A percentile compares a stretch with the other conserved stretches of the same genome.
Conservation (phyloP, 1,140 invertebrate species). For the Tribolium castaneum region DNA sequence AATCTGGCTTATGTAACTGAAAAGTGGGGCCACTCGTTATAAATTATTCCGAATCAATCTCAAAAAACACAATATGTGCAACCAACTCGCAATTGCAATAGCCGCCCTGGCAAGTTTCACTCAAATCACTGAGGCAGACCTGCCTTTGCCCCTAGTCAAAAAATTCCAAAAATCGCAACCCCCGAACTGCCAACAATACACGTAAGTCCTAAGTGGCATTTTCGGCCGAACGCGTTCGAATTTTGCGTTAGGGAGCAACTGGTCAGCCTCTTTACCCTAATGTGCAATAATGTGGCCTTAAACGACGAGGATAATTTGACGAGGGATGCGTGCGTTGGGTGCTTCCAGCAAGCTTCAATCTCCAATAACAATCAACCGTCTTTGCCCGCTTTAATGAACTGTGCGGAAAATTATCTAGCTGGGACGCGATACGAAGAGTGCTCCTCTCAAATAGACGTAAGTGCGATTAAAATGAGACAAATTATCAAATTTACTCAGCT, state of each 20-base stretch:
- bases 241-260: conserved; percentile 45
- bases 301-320: conserved; percentile 34
- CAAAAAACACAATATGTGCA: conserved; percentile 10
- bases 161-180: conserved; percentile 9
- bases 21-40: background rate
- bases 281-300: conserved; percentile 48
- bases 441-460: conserved; percentile 45
- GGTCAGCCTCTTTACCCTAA: conserved; percentile 44
- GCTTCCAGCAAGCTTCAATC: conserved; percentile 46
- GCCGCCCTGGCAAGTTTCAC: background rate
- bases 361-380: conserved; percentile 52
- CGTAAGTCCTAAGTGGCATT: background rate
- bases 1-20: background rate
- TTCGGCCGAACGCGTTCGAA: background rate
- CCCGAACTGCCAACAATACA: conserved; percentile 3
- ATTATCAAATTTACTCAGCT: conserved; percentile 30
- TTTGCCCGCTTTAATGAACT: conserved; percentile 37
- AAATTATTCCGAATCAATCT: background rate
- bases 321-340: conserved; percentile 45
- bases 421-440: conserved; percentile 50
- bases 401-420: conserved; percentile 48
- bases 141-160: conserved; percentile 16
- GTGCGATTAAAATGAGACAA: conserved; percentile 21
- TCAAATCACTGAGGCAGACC: conserved; percentile 7
- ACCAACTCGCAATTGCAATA: conserved; percentile 17